A percentile compares a stretch with the other conserved stretches of the same genome.
These are phyloP conservation scores for Hormaphis cornu DNA, from an alignment of 1,140 invertebrate genomes.

Conservation along the genomic window DNA sequence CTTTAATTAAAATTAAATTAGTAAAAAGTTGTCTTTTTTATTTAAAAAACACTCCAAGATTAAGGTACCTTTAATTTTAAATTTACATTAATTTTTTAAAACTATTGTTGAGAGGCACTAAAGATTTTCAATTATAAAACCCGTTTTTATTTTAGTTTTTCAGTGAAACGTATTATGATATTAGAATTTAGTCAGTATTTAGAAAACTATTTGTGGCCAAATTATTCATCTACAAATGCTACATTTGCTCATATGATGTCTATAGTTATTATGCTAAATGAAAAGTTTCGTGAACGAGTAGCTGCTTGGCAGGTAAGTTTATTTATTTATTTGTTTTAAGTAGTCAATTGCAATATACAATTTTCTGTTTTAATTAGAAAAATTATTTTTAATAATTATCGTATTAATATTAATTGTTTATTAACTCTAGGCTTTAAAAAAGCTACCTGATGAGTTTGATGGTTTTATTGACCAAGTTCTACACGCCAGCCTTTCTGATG, in stretches of 20 bases:
- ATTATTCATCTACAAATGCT: constrained; percentile 62
- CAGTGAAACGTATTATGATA: constrained; percentile 83
- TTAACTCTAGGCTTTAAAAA: constrained; percentile 60
- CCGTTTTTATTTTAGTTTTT: constrained; percentile 53
- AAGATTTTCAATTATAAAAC: no score
- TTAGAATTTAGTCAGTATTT: constrained; percentile 95
- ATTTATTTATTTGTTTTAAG: constrained; percentile 17
- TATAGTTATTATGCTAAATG: constrained; percentile 94
- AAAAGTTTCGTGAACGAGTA: constrained; percentile 93
- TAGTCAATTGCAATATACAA: neutral
- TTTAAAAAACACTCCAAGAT: no score
- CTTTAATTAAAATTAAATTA: no score
- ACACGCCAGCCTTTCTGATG: constrained; percentile 55
- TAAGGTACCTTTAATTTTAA: no score
- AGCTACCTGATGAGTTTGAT: constrained; percentile 68
- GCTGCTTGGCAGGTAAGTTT: constrained; percentile 79
- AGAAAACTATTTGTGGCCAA: constrained; percentile 96
- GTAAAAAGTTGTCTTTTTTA: no score
- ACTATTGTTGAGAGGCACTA: neutral
- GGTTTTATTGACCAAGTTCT: constrained; percentile 82
- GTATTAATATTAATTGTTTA: no score
- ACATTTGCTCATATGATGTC: constrained; percentile 81
- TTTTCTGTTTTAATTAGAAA: neutral
- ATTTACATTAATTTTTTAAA: constrained; percentile 9
- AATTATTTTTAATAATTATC: no score